phyloP scores from a whole-genome alignment of 2,888 invertebrate genomes.

The Oconnorella tubifera region DNA sequence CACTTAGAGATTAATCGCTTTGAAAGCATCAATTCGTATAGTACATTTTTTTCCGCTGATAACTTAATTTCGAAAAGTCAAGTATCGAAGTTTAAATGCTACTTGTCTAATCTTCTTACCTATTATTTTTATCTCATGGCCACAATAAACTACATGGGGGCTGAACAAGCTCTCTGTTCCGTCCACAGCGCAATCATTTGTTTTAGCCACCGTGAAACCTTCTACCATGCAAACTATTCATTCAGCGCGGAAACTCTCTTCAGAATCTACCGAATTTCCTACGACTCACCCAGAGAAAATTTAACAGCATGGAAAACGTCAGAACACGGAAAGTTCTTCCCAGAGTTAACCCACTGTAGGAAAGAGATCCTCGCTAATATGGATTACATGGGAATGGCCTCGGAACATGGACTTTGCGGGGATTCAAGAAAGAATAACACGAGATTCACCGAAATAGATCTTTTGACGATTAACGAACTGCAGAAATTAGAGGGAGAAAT shows the following conservation, averaged over 20 bases:
- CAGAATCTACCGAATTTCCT: slow-evolving; percentile 29
- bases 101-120: too few species aligned
- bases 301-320: slow-evolving; percentile 26
- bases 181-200: slow-evolving; percentile 34
- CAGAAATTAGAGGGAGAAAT: slow-evolving; percentile 15
- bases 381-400: slow-evolving; percentile 32
- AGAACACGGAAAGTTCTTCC: slow-evolving; percentile 32
- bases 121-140: slow-evolving; percentile 33
- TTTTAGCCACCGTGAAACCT: slow-evolving; percentile 38
- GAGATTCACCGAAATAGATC: slow-evolving; percentile 26
- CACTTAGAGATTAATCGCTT: slow-evolving; percentile 11
- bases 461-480: slow-evolving; percentile 23
- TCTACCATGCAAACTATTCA: slow-evolving; percentile 35
- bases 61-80: too few species aligned
- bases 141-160: slow-evolving; percentile 31
- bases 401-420: slow-evolving; percentile 31
- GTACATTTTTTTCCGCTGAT: too few species aligned
- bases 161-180: slow-evolving; percentile 35
- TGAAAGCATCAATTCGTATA: too few species aligned
- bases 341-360: slow-evolving; percentile 30
- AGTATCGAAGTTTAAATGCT: too few species aligned
- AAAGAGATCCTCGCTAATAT: slow-evolving; percentile 34
- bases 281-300: slow-evolving; percentile 20
- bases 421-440: slow-evolving; percentile 36
- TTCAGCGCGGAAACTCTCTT: slow-evolving; percentile 34